phyloP scores from a whole-genome alignment of 2,797 vertebrate species.

The Myioborus miniatus region DNA sequence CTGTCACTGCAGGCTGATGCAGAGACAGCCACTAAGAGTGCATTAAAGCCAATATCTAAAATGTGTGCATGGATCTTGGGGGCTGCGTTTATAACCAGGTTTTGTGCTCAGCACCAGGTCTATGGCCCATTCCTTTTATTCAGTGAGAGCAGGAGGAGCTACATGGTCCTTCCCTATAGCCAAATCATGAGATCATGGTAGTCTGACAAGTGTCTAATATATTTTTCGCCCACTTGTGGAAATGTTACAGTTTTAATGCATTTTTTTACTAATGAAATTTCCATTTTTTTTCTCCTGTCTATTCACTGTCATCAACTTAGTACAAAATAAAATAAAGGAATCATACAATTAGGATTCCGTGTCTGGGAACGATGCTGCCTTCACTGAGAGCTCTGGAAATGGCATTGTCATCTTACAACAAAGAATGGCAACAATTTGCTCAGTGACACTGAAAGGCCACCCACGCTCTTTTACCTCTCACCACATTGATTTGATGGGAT shows the following conservation, averaged over 20 bases:
- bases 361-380: not conserved
- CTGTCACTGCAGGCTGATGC: not conserved
- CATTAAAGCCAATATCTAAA: no score
- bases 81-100: accelerated
- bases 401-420: conserved; percentile 1
- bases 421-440: conserved; percentile 22
- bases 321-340: not conserved
- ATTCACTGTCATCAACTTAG: not conserved
- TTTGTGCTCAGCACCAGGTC: not conserved
- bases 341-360: not conserved
- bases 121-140: not conserved
- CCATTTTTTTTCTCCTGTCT: not conserved
- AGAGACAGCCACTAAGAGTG: not conserved
- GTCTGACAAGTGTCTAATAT: not conserved
- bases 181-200: not conserved
- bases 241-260: not conserved
- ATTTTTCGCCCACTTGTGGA: not conserved
- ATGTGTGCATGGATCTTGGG: accelerated
- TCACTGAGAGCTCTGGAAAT: not conserved
- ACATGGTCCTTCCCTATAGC: not conserved
- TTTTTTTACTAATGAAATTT: not conserved
- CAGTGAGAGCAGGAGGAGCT: not conserved
- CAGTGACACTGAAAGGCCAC: conserved; percentile 33
- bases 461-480: conserved; percentile 20
- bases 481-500: conserved; percentile 24